Conservation (phyloP, 2,888 invertebrate genomes). For the Frankliniella intonsa region DNA sequence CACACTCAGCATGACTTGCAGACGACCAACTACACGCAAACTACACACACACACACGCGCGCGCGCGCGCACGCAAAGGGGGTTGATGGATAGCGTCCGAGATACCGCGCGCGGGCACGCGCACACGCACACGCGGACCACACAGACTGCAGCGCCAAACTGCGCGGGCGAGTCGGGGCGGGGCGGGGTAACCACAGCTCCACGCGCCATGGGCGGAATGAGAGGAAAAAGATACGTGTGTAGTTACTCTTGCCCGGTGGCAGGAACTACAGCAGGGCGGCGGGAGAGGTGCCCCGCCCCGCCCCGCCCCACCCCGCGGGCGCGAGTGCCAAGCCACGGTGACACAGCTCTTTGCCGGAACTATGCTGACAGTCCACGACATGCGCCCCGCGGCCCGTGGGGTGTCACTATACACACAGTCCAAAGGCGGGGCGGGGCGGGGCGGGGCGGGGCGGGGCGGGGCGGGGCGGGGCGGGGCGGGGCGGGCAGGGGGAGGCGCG, state of each 20-base stretch:
- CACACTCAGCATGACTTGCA: background rate
- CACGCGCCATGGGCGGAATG: no score
- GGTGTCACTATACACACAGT: background rate
- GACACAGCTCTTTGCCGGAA: background rate
- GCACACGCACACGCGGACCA: background rate
- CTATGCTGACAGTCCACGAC: background rate
- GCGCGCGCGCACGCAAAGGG: background rate
- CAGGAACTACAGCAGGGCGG: background rate
- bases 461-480: background rate
- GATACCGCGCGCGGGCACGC: background rate
- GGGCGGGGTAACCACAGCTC: no score
- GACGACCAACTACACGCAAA: constrained; percentile 4
- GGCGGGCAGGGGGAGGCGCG: background rate
- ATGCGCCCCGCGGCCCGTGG: background rate
- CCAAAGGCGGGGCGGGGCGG: background rate
- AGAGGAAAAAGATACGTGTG: no score
- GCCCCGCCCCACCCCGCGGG: background rate
- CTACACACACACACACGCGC: background rate
- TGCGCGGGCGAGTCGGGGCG: no score
- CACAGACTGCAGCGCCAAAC: no score
- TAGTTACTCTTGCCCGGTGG: no score
- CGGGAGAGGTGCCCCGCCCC: background rate
- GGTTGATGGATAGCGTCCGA: background rate
- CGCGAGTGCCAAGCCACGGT: background rate
- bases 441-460: background rate